A percentile compares a stretch with the other conserved stretches of the same genome.
phyloP scores from a whole-genome alignment of 2,888 invertebrate species.

The Acrocera orbiculus region DNA sequence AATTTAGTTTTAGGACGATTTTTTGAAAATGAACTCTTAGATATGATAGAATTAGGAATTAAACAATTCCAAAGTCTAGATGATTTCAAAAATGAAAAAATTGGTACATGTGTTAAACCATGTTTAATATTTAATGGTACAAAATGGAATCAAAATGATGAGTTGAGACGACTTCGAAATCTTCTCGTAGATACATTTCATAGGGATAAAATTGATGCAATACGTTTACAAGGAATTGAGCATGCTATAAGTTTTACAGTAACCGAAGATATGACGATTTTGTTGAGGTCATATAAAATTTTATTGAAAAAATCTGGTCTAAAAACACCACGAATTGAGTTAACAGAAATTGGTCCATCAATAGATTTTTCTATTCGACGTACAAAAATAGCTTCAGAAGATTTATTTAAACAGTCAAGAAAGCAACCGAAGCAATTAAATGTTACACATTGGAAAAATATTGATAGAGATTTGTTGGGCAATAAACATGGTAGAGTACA shows the following conservation, averaged over 20 bases:
- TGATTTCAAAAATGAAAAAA: constrained; percentile 63
- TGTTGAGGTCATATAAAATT: constrained; percentile 63
- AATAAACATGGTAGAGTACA: constrained; percentile 83
- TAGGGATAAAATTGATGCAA: constrained; percentile 38
- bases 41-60: constrained; percentile 91
- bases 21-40: constrained; percentile 76
- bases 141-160: constrained; percentile 66
- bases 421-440: constrained; percentile 62
- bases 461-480: constrained; percentile 72
- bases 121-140: constrained; percentile 84
- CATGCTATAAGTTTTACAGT: constrained; percentile 84
- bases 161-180: constrained; percentile 69
- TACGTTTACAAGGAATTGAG: constrained; percentile 84
- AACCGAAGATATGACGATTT: constrained; percentile 55
- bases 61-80: constrained; percentile 62
- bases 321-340: constrained; percentile 73
- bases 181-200: constrained; percentile 85
- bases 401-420: constrained; percentile 68
- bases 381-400: constrained; percentile 74
- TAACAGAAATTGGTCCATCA: constrained; percentile 58
- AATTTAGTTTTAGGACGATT: constrained; percentile 79
- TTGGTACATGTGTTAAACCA: constrained; percentile 71
- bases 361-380: constrained; percentile 74
- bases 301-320: constrained; percentile 79
- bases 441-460: constrained; percentile 77